Base-by-base conservation (phyloP, 2,888 invertebrate genomes). In the Cryptosula pallasiana region DNA sequence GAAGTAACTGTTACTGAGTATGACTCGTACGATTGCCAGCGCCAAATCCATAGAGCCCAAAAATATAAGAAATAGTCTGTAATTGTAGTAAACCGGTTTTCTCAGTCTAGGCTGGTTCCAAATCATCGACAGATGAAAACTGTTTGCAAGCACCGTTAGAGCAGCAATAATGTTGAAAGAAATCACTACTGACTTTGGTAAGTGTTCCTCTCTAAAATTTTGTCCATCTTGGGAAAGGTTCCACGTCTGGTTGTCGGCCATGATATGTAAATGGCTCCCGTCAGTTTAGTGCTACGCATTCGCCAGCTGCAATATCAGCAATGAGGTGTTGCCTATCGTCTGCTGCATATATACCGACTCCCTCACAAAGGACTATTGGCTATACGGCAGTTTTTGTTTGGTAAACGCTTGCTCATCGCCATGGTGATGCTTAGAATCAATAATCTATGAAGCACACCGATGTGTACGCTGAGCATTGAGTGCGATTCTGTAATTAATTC, bases 151-250 rank as follows among this genome's bases (percentile, higher is more conserved):
- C 9, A 63, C 32, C 13, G 32, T 32, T 9, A 63, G 9, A 16
- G 63, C 63, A 9, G 63, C 63, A 25, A 63, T 63, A 32, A 63
- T 34, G 63, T 63, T 63, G 63, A 63, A 63, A 5, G 63, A 29
- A 32, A 63, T 32, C 25, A 63, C 27, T 27, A 63, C 13, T 13
- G 5, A 16, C 32, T 32, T 5, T 32, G 63, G 63, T 27, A 63
- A 27, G 5, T 63, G 25, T 13, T 63, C 63, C 27, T 63, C 63
- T 20, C 5, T 45, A n/a, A n/a, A n/a, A n/a, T n/a, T n/a, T n/a
- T n/a, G n/a, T n/a, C n/a, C n/a, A n/a, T n/a, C n/a, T n/a, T n/a
- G n/a, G n/a, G n/a, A n/a, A n/a, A n/a, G n/a, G n/a, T n/a, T n/a
- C n/a, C n/a, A n/a, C n/a, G n/a, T n/a, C n/a, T n/a, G n/a, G n/a